phyloP scores from a whole-genome alignment of 2,797 vertebrate species.

The Rhinophrynus dorsalis region DNA sequence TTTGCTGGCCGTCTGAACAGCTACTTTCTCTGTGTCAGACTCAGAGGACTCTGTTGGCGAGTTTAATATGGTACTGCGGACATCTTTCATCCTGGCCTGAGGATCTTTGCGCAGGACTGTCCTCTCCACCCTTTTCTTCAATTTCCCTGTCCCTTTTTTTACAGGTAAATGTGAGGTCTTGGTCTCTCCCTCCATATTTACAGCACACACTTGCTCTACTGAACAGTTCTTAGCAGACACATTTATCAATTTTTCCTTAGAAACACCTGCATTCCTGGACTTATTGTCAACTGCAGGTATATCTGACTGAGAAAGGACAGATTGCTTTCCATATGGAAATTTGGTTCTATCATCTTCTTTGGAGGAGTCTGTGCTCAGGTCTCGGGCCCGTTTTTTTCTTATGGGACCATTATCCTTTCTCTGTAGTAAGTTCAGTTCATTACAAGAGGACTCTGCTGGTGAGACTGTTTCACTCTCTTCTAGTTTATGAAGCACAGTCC shows the following conservation, averaged over 20 bases:
- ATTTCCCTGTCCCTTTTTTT: not conserved
- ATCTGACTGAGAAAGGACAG: not conserved
- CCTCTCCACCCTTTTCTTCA: not conserved
- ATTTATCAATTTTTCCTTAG: accelerated
- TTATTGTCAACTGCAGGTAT: not conserved
- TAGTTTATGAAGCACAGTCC: too few species aligned
- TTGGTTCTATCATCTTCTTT: not conserved
- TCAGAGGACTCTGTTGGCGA: not conserved
- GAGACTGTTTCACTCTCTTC: too few species aligned
- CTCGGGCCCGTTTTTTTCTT: not conserved
- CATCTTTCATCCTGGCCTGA: not conserved
- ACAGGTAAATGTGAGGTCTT: accelerated
- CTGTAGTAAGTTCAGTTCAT: too few species aligned
- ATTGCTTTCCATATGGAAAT: not conserved
- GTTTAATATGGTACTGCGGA: not conserved
- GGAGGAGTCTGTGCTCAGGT: not conserved
- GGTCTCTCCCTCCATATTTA: too few species aligned
- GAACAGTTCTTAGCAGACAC: not conserved
- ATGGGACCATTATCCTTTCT: too few species aligned
- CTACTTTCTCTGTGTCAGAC: not conserved
- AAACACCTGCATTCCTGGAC: not conserved
- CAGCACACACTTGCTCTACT: not conserved
- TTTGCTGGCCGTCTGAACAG: accelerated
- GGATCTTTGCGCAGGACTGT: not conserved
- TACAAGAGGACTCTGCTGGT: too few species aligned